These are phyloP conservation scores for Polyploca ridens DNA, from an alignment of 2,888 invertebrate species.

Conservation along the genomic window DNA sequence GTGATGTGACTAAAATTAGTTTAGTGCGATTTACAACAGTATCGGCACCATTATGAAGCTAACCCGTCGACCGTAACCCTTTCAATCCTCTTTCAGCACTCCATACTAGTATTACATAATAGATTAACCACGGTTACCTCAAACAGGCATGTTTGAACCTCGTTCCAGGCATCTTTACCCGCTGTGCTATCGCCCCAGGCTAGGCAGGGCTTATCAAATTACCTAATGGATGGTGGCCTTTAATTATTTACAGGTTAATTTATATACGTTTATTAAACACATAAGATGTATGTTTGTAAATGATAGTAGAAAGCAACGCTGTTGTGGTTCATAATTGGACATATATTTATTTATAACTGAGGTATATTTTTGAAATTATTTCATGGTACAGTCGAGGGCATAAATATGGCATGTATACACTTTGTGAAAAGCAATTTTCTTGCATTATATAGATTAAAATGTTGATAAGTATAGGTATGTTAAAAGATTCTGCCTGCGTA, in stretches of 20 bases:
- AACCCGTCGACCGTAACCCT: constrained; percentile 15
- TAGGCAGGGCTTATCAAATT: constrained; percentile 38
- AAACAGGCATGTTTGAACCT: constrained; percentile 27
- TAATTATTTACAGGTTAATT: constrained; percentile 44
- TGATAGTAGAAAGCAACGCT: not conserved
- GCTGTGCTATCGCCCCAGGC: constrained; percentile 44
- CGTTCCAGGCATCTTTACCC: constrained; percentile 34
- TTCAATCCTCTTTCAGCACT: not conserved
- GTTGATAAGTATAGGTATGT: no score
- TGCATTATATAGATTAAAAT: no score
- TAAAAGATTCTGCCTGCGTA: no score
- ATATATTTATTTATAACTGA: no score
- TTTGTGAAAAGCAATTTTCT: no score
- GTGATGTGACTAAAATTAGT: no score
- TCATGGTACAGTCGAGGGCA: no score
- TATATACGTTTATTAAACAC: not conserved
- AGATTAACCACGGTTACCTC: constrained; percentile 14
- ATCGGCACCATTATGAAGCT: no score
- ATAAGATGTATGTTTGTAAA: not conserved
- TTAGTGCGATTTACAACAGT: no score
- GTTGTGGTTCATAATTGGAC: no score
- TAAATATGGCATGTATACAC: no score
- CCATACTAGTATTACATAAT: not conserved
- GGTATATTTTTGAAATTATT: no score
- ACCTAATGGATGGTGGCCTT: constrained; percentile 47